Conservation (phyloP, 1,140 invertebrate genomes). For the Sycobia sp. region DNA sequence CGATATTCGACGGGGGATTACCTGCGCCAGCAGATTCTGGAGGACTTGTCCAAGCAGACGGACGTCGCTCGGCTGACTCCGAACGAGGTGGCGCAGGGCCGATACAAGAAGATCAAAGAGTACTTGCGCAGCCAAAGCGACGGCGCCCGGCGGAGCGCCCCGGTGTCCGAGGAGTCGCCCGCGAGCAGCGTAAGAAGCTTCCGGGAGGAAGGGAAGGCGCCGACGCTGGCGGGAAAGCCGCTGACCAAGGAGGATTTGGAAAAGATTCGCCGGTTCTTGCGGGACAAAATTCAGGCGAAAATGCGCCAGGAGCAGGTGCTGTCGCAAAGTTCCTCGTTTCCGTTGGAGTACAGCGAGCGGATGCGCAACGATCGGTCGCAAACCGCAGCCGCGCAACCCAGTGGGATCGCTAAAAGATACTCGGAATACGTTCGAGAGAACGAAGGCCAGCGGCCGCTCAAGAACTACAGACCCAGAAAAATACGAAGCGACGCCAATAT, state of each 20-base stretch:
- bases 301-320: conserved; percentile 38
- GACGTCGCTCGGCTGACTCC: neutral
- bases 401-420: neutral
- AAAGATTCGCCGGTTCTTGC: conserved; percentile 42
- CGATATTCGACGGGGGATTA: conserved; percentile 48
- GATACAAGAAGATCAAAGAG: conserved; percentile 44
- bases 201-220: neutral
- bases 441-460: conserved; percentile 14
- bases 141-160: neutral
- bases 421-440: neutral
- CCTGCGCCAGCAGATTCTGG: conserved; percentile 25
- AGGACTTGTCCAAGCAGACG: too few relatives aligned
- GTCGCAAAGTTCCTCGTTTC: conserved; percentile 27
- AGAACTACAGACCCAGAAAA: conserved; percentile 45
- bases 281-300: conserved; percentile 43
- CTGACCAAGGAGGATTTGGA: conserved; percentile 37
- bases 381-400: too few relatives aligned
- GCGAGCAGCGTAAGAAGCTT: too few relatives aligned
- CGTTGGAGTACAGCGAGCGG: too few relatives aligned
- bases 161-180: too few relatives aligned
- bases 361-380: too few relatives aligned
- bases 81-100: conserved; percentile 17
- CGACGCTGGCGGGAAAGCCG: neutral
- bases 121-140: conserved; percentile 42
- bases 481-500: conserved; percentile 50